phyloP scores from a whole-genome alignment of 2,113 vertebrate genomes.

The Phaethornis superciliosus region DNA sequence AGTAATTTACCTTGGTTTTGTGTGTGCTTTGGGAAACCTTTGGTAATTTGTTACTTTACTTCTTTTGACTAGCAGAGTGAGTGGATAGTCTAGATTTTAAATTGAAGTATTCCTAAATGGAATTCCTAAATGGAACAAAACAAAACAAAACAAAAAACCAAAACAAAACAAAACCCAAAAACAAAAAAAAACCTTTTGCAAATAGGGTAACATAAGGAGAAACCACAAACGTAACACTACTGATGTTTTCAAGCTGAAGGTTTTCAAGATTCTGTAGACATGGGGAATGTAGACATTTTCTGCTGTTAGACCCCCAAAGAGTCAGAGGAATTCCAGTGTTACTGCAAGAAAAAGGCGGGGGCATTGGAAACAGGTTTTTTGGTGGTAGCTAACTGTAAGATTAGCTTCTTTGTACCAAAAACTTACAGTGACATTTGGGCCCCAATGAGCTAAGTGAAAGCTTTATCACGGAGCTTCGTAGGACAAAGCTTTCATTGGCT shows the following conservation, averaged over 20 bases:
- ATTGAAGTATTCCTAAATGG: not conserved
- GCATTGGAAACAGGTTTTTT: not conserved
- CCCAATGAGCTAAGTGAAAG: not conserved
- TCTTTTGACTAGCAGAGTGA: not conserved
- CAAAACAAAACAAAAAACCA: not conserved
- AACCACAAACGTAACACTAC: not conserved
- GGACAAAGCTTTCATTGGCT: not conserved
- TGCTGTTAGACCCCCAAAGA: not conserved
- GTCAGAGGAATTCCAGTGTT: not conserved
- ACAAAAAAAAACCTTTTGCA: not conserved
- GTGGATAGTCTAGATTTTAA: not conserved
- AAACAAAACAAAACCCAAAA: not conserved
- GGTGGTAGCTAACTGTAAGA: not conserved
- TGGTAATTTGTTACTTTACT: not conserved
- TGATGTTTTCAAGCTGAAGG: not conserved
- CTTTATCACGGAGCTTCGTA: not conserved
- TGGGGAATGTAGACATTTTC: not conserved
- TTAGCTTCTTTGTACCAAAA: not conserved
- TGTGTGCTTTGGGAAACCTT: not conserved
- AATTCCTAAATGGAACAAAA: not conserved
- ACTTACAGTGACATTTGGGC: not conserved
- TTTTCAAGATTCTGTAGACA: not conserved
- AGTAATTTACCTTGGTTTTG: not conserved
- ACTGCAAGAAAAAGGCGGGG: not conserved
- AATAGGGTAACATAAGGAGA: not conserved